phyloP scores from a whole-genome alignment of 2,888 invertebrate genomes.

The Timema cristinae region DNA sequence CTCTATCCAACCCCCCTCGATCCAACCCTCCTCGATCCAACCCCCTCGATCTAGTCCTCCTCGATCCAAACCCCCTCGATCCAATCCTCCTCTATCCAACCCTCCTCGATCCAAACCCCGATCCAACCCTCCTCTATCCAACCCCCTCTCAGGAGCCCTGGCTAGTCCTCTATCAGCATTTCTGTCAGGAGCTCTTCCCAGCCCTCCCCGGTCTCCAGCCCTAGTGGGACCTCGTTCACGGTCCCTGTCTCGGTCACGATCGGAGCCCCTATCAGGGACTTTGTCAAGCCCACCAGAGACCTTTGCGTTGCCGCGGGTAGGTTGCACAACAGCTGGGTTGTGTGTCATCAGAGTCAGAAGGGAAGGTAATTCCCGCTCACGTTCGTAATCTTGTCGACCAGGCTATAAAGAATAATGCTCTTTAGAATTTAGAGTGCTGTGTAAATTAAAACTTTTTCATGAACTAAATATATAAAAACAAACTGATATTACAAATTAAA shows the following conservation, averaged over 20 bases:
- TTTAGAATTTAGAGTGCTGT: too few relatives aligned
- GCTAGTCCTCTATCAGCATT: conserved; percentile 22
- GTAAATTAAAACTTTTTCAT: too few relatives aligned
- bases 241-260: conserved; percentile 41
- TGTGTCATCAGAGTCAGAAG: conserved; percentile 30
- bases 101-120: conserved; percentile 20
- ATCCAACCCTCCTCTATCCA: conserved; percentile 13
- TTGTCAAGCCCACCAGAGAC: conserved; percentile 19
- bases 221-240: conserved; percentile 12
- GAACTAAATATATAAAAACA: too few relatives aligned
- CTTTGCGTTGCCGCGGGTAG: conserved; percentile 37
- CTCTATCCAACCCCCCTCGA: conserved; percentile 24
- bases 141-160: conserved; percentile 20
- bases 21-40: conserved; percentile 21
- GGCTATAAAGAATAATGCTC: too few relatives aligned
- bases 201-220: conserved; percentile 18
- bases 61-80: conserved; percentile 30
- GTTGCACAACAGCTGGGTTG: conserved; percentile 26
- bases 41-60: conserved; percentile 22
- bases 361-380: conserved; percentile 32
- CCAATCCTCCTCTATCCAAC: conserved; percentile 38
- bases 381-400: conserved; percentile 2
- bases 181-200: conserved; percentile 19
- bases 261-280: conserved; percentile 34
- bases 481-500: too few relatives aligned